Evolutionary conservation across 2,888 invertebrate genomes (phyloP), one percentile per base, ranked within the genome.

Genomic region (Pseudolycoriella hygida): DNA sequence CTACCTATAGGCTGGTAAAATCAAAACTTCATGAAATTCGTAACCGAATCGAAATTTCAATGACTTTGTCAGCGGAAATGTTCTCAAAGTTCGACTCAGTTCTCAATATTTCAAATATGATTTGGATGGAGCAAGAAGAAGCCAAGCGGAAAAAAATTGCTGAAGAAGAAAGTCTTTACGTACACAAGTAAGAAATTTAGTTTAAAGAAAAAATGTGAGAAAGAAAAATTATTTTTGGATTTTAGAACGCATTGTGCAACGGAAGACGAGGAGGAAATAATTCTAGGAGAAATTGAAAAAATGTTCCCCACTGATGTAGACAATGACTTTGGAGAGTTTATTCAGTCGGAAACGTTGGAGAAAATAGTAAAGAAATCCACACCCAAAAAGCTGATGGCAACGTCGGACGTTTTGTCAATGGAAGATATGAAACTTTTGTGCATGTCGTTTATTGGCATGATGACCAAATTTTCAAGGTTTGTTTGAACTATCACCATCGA

Each of bases 61-160:
- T 71, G 17, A 62, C 61, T 37, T 56, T 75, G 0, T 69, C 72
- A 41, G 58, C 60, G 6, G 54, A 57, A 0, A 53, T 62, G 1
- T 70, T 73, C 54, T 52, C 56, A 0, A 63, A 70, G 2, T 68
- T 80, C 39, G 66, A 72, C 46, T 60, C 61, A 1, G 68, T 78
- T 1, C 58, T 84, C 1, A 67, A 69, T 44, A 66, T 72, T 38
- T 71, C 86, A 43, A 77, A 82, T 17, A 60, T 70, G 45, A 67
- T 77, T 1, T 93, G 92, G 89, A 76, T 77, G 54, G 70, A 75
- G 47, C 83, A 87, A 53, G 78, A 86, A 54, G 72, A 74, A 42
- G 74, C 76, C 19, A 71, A 73, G 15, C 75, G 76, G 51, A 69
- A 69, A 53, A 73, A 74, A 53, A 74, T 80, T 51, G 72, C 72